Percentiles rank a stretch among this genome's conserved stretches.
phyloP scores from a whole-genome alignment of 2,113 vertebrate genomes.

The Scomber scombrus region DNA sequence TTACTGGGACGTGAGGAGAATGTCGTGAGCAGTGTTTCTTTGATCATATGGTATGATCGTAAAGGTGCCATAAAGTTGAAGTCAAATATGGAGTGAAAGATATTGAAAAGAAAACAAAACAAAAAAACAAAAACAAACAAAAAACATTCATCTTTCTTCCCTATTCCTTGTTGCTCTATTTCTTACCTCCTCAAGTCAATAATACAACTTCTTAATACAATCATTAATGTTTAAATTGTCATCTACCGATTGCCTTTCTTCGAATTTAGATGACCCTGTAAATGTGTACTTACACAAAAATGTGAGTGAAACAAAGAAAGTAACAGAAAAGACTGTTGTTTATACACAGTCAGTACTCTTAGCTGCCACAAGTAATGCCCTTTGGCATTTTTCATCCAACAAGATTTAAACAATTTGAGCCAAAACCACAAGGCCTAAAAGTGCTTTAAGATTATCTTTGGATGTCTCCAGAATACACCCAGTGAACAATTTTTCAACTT shows the following conservation, averaged over 20 bases:
- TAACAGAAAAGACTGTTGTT: constrained; percentile 65
- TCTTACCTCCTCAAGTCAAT: constrained; percentile 36
- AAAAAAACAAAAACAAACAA: constrained; percentile 22
- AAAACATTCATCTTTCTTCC: constrained; percentile 58
- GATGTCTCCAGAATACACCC: constrained; percentile 84
- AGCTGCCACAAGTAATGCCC: constrained; percentile 83
- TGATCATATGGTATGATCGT: constrained; percentile 49
- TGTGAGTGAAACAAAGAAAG: constrained; percentile 54
- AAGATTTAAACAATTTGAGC: constrained; percentile 79
- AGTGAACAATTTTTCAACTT: constrained; percentile 56
- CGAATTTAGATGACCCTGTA: constrained; percentile 73
- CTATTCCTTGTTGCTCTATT: constrained; percentile 28
- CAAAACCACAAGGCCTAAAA: constrained; percentile 84
- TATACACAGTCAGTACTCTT: constrained; percentile 75
- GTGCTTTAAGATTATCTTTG: constrained; percentile 88
- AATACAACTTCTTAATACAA: constrained; percentile 61
- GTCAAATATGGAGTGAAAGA: constrained; percentile 55
- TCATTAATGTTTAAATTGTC: constrained; percentile 75
- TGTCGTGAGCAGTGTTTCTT: constrained; percentile 46
- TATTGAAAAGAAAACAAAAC: constrained; percentile 30
- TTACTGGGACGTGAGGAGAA: constrained; percentile 29
- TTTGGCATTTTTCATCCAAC: constrained; percentile 76
- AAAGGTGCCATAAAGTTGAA: constrained; percentile 62
- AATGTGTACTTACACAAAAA: constrained; percentile 49
- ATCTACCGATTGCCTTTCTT: constrained; percentile 78